Evolutionary conservation across 2,113 vertebrate genomes (phyloP), one percentile per base, ranked within the genome.

Genomic region (Oncorhynchus clarkii): DNA sequence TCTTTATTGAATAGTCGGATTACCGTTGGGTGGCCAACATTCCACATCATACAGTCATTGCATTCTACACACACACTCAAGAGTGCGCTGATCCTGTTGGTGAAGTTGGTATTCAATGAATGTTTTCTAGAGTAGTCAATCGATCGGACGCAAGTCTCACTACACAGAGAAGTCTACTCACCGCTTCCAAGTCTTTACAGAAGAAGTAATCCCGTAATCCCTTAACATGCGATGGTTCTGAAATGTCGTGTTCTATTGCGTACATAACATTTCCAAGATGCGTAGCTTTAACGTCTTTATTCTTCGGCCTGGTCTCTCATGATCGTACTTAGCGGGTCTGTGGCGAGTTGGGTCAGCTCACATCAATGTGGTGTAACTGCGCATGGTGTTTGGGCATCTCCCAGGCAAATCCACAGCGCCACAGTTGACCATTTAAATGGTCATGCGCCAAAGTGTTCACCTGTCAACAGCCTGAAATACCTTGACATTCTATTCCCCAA

Each of bases 391-490:
- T 84, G 39, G 76, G 24, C 80, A 89, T 92, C 87, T 82, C 89
- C 91, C 16, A 87, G 88, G 90, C 87, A 92, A 92, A 90, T 84
- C 6, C 1, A 68, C 67, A 68, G 67, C 67, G 67, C 66, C 18
- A 20, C 66, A 39, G 67, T 31, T 34, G 14, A n/a, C 24, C 4
- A 9, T 66, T 27, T 27, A n/a, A 24, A 24, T 66, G n/a, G 64
- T 65, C 62, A 65, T 26, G 62, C 22, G 8, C 62, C 12, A 65
- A 22, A 62, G 16, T 54, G 12, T 54, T 54, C 51, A 54, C 12
- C 14, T 54, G 5, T 54, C 12, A 18, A 45, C 9, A 45, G 39
- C 39, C 62, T 24, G 22, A 65, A 13, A 22, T 13, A 24, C 8
- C n/a, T 26, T 64, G 22, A 64, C 5, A 60, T 60, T 5, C 16